A percentile compares a stretch with the other conserved stretches of the same genome.
These are phyloP conservation scores for Protobothrops mucrosquamatus DNA, from an alignment of 2,113 vertebrate species.

Conservation along the genomic window DNA sequence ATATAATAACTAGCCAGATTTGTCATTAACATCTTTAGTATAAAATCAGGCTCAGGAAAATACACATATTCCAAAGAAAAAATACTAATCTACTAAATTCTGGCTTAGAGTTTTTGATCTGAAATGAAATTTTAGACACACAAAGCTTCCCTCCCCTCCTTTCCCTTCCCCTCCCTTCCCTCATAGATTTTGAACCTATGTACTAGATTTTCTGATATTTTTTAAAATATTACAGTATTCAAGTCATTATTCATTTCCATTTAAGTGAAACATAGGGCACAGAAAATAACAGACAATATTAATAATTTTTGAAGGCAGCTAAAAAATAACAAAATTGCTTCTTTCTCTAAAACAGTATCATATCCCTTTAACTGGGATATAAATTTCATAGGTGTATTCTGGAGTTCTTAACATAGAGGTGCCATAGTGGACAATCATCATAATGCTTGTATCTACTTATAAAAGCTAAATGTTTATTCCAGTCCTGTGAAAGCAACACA, in stretches of 20 bases:
- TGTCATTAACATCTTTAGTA: neutral
- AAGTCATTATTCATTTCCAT: neutral
- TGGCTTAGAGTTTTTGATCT: neutral
- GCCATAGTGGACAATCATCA: neutral
- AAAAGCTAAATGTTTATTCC: neutral
- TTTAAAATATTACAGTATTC: neutral
- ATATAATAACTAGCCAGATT: slow-evolving; percentile 8
- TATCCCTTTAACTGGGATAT: neutral
- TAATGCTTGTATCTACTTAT: neutral
- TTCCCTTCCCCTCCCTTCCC: neutral
- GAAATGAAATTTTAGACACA: neutral
- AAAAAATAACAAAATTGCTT: neutral
- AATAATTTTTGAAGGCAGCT: neutral
- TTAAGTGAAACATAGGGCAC: neutral
- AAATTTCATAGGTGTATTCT: neutral
- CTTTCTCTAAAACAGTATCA: neutral
- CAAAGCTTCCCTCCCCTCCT: neutral
- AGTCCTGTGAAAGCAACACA: neutral
- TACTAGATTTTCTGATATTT: neutral
- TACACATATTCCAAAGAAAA: neutral
- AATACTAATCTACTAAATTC: neutral
- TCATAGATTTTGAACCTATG: neutral
- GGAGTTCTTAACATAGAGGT: neutral
- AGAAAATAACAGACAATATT: neutral
- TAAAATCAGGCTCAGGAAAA: neutral